Evolutionary conservation across 1,140 invertebrate species (phyloP).

Genomic region (Macrotrachela quadricornifera): DNA sequence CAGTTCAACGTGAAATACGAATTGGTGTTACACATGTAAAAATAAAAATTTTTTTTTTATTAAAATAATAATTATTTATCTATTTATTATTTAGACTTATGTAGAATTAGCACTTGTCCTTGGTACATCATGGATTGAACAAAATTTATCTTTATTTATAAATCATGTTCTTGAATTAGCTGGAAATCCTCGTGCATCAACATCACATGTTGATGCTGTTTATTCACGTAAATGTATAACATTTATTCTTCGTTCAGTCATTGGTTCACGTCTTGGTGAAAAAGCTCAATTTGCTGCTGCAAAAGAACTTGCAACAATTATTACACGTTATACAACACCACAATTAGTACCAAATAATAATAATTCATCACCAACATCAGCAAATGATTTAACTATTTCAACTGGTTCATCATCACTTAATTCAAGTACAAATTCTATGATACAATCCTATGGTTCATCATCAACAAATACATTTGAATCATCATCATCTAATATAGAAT

Average conservation of each 20-base stretch:
- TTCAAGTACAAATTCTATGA: too few relatives aligned
- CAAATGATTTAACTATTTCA: too few relatives aligned
- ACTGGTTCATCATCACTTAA: too few relatives aligned
- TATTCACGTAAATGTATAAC: constrained; percentile 90
- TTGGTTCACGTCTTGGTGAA: constrained; percentile 80
- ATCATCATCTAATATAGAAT: constrained; percentile 14
- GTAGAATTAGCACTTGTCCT: constrained; percentile 73
- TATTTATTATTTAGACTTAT: constrained; percentile 47
- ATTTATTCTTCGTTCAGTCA: constrained; percentile 69
- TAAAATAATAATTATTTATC: too few relatives aligned
- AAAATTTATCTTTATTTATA: constrained; percentile 60
- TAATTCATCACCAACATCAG: too few relatives aligned
- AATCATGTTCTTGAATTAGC: constrained; percentile 74
- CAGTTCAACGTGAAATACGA: too few relatives aligned
- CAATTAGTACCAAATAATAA: too few relatives aligned
- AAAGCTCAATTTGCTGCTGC: constrained; percentile 74
- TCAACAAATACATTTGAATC: constrained; percentile 40
- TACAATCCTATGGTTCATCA: constrained; percentile 31
- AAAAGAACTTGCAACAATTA: constrained; percentile 59
- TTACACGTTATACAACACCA: constrained; percentile 51
- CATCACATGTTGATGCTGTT: constrained; percentile 84
- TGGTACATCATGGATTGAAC: constrained; percentile 76
- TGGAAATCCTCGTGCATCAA: constrained; percentile 64
- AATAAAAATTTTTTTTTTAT: too few relatives aligned
- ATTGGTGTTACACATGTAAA: too few relatives aligned